Evolutionary conservation across 2,797 vertebrate genomes (phyloP), one percentile per base, ranked within the genome.

Genomic region (Cetoscarus ocellatus): DNA sequence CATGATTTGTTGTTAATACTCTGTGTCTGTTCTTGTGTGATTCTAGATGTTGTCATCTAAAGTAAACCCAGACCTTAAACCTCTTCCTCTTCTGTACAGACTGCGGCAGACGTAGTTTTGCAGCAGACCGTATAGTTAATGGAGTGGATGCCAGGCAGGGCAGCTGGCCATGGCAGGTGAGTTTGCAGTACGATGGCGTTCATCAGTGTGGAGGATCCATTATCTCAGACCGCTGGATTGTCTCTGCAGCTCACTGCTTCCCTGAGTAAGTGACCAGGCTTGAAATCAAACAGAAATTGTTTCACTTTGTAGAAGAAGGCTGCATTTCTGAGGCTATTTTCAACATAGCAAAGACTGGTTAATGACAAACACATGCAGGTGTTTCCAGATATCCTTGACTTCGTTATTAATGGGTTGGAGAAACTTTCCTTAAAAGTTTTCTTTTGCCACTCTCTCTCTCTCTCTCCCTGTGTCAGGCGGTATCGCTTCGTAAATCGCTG

Each of bases 141-240:
- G 96, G 96, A 1, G 94, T 92, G 56, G 95, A 96, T 53, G 94
- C 96, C 11, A 92, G 95, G 53, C 94, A 96, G 87, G 96, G 96
- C 68, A 93, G 93, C 52, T 98, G 96, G 96, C 96, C 96, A 0
- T 98, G 96, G 96, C 96, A 97, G 93, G 96, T 97, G 92, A 98
- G 97, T 67, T 79, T 98, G 73, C 95, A 95, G 72, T 97, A 98
- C 0, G 96, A 97, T 0, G 95, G 95, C 1, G 87, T 95, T 5
- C 97, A 98, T 80, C 95, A 97, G 67, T 98, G 97, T n/a, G 96
- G 97, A 9, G 97, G 97, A 43, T 96, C 97, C 62, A 91, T 98
- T 83, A 95, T 98, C 68, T 96, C 97, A 0, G 91, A 95, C 73
- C 95, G 96, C 75, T 98, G 97, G 97, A 94, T 98, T 47, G 71